Evolutionary conservation across 2,888 invertebrate genomes (phyloP).

Genomic region (Hyposoter dolosus): DNA sequence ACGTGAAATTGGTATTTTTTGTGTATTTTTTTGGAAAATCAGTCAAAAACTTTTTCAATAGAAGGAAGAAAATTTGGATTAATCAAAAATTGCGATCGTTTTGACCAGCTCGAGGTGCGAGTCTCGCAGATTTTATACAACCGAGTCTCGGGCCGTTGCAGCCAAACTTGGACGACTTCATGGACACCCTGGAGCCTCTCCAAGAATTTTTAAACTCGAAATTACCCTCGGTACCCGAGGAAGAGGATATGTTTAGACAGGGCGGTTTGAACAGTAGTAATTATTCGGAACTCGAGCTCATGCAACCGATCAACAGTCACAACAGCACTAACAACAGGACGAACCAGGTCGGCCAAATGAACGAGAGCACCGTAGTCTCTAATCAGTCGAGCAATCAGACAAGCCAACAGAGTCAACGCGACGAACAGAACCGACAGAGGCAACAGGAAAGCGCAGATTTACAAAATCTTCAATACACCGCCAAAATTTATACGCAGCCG

Average conservation of each 20-base stretch:
- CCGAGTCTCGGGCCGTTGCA: constrained; percentile 98
- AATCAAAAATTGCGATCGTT: background rate
- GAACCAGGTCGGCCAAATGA: constrained; percentile 61
- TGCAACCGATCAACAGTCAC: constrained; percentile 80
- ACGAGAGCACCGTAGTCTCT: constrained; percentile 45
- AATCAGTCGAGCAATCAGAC: constrained; percentile 65
- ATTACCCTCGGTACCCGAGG: constrained; percentile 88
- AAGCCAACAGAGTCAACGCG: constrained; percentile 46
- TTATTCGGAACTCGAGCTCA: constrained; percentile 82
- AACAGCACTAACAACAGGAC: constrained; percentile 74
- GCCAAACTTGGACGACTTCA: constrained; percentile 98
- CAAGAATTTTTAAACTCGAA: constrained; percentile 88
- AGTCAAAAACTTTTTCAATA: background rate
- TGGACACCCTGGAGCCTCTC: constrained; percentile 95
- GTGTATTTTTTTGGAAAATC: background rate
- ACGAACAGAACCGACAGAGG: constrained; percentile 59
- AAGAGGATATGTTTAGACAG: constrained; percentile 83
- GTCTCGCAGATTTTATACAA: constrained; percentile 98
- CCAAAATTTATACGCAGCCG: constrained; percentile 81
- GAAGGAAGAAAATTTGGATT: background rate
- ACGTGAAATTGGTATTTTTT: constrained; percentile 95
- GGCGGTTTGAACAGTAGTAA: constrained; percentile 75
- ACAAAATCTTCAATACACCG: constrained; percentile 83
- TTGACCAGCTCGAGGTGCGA: constrained; percentile 91
- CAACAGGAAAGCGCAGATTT: constrained; percentile 74